Percentiles rank a stretch among this genome's conserved stretches.
Conservation (phyloP, 2,888 invertebrate genomes). For the Seira musarum region DNA sequence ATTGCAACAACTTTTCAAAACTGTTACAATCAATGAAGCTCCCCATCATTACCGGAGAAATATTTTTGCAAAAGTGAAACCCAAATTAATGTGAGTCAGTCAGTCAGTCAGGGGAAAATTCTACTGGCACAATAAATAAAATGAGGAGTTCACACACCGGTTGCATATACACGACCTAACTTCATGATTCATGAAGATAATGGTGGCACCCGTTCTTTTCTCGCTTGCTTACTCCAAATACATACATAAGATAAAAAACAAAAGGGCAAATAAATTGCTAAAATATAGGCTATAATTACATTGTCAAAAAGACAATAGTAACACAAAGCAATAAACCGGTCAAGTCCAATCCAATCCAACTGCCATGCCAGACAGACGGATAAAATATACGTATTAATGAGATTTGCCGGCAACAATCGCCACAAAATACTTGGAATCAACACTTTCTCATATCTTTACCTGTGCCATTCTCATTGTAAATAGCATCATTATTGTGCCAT, state of each 20-base stretch:
- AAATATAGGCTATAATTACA: constrained; percentile 45
- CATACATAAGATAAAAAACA: too few species aligned
- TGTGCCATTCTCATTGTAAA: neutral
- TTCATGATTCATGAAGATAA: too few species aligned
- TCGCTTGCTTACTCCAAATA: neutral
- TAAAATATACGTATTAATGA: neutral
- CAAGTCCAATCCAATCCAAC: neutral
- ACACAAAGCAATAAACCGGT: constrained; percentile 28
- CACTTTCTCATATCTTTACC: neutral
- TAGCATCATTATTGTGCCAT: neutral
- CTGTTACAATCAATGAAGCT: neutral
- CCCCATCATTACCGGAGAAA: neutral
- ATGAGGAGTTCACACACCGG: too few species aligned
- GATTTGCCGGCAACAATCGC: neutral
- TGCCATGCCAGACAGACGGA: neutral
- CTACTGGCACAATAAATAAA: too few species aligned
- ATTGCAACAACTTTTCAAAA: constrained; percentile 55
- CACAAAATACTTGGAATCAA: neutral
- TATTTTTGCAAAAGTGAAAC: neutral
- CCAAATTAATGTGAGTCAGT: neutral
- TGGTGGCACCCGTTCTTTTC: neutral
- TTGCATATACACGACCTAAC: neutral
- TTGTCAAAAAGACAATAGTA: constrained; percentile 49
- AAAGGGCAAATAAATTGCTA: constrained; percentile 41
- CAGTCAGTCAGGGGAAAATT: too few species aligned